Evolutionary conservation across 2,113 vertebrate species (phyloP).

Genomic region (Stictonetta naevosa): DNA sequence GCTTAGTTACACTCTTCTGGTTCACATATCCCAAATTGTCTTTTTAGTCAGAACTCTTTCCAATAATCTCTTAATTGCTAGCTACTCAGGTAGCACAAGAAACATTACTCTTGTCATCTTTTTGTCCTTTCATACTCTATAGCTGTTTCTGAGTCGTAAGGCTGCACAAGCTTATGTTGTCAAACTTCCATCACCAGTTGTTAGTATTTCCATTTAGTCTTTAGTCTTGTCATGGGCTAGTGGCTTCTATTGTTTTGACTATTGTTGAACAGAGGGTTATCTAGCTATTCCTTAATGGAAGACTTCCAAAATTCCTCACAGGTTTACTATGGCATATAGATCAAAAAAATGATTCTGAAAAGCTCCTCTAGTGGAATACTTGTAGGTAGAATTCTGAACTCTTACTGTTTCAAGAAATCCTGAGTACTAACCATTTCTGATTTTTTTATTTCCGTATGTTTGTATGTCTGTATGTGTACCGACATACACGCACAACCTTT

Average conservation of each 20-base stretch:
- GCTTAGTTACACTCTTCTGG: neutral
- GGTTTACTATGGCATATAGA: neutral
- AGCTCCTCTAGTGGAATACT: neutral
- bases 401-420: neutral
- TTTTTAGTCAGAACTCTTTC: neutral
- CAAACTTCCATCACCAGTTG: neutral
- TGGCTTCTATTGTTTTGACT: neutral
- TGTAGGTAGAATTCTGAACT: neutral
- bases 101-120: neutral
- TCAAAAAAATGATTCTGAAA: neutral
- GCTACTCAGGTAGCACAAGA: neutral
- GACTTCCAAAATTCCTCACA: neutral
- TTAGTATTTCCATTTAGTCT: neutral
- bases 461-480: accelerated
- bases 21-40: neutral
- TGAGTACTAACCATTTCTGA: neutral
- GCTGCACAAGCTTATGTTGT: neutral
- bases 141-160: neutral
- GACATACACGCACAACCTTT: neutral
- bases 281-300: neutral
- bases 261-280: neutral
- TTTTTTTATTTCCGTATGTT: neutral
- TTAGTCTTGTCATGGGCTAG: accelerated
- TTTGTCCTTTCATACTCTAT: accelerated
- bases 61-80: neutral